These are phyloP conservation scores for Serrognathus titanus DNA, from an alignment of 2,888 invertebrate species.

Conservation along the genomic window DNA sequence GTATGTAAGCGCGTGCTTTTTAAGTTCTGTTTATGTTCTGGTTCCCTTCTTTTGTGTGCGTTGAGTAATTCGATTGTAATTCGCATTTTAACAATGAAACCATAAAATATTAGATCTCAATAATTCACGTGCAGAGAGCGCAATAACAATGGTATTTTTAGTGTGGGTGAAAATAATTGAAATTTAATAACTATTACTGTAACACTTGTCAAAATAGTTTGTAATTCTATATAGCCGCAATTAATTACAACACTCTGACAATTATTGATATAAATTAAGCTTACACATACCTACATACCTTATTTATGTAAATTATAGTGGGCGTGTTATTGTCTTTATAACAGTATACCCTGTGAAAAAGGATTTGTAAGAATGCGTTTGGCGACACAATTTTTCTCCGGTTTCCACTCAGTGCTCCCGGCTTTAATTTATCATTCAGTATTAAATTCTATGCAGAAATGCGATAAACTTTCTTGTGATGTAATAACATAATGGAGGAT, in stretches of 20 bases:
- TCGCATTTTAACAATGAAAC: neutral
- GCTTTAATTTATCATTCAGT: too few species aligned
- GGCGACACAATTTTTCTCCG: neutral
- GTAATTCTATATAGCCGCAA: slow-evolving; percentile 3
- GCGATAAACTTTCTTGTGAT: too few species aligned
- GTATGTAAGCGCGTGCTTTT: too few species aligned
- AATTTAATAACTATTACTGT: slow-evolving; percentile 3
- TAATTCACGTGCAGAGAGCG: neutral
- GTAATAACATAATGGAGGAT: too few species aligned
- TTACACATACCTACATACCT: slow-evolving; percentile 23
- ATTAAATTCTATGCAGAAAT: too few species aligned
- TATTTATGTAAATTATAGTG: slow-evolving; percentile 37
- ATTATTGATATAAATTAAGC: slow-evolving; percentile 24
- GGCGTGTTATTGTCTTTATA: slow-evolving; percentile 31
- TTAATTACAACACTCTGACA: slow-evolving; percentile 14
- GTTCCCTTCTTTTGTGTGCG: too few species aligned
- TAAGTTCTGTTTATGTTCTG: too few species aligned
- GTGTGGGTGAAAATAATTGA: slow-evolving; percentile 6
- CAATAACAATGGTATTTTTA: neutral
- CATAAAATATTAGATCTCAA: neutral
- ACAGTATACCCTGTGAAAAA: neutral
- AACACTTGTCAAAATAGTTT: slow-evolving; percentile 5
- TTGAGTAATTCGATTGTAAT: neutral
- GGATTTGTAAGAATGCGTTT: neutral
- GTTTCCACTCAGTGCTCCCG: too few species aligned